phyloP scores from a whole-genome alignment of 2,797 vertebrate genomes.

The Channa striata region DNA sequence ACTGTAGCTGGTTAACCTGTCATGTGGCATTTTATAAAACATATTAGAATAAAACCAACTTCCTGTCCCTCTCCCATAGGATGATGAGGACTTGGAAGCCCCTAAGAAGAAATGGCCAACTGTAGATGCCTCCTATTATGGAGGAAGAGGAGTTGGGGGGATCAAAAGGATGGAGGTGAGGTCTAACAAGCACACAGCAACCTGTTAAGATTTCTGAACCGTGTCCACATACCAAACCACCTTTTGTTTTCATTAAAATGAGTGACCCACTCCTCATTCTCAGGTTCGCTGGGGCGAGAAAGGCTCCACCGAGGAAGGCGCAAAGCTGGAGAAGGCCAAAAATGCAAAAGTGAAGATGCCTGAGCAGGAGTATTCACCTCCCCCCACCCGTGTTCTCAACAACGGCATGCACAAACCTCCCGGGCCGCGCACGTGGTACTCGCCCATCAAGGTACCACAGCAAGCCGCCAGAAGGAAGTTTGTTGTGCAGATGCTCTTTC shows the following conservation, averaged over 20 bases:
- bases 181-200: not conserved
- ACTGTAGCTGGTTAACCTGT: not conserved
- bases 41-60: not conserved
- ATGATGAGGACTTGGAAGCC: slow-evolving; percentile 93
- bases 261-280: not conserved
- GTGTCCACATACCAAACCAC: not conserved
- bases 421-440: slow-evolving; percentile 93
- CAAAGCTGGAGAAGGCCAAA: slow-evolving; percentile 98
- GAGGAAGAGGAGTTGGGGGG: slow-evolving; percentile 95
- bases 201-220: not conserved
- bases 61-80: slow-evolving; percentile 72
- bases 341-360: slow-evolving; percentile 98
- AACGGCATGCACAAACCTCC: slow-evolving; percentile 87
- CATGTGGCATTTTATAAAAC: not conserved
- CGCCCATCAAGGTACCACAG: slow-evolving; percentile 92
- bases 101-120: slow-evolving; percentile 99
- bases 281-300: slow-evolving; percentile 99
- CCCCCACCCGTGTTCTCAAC: slow-evolving; percentile 87
- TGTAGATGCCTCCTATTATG: slow-evolving; percentile 98
- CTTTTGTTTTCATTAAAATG: not conserved
- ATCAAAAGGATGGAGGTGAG: slow-evolving; percentile 98
- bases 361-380: slow-evolving; percentile 90
- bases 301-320: slow-evolving; percentile 97
- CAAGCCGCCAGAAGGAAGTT: not conserved
- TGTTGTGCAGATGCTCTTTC: slow-evolving; percentile 14